A percentile compares a stretch with the other conserved stretches of the same genome.
Evolutionary conservation across 2,888 invertebrate genomes (phyloP).

Genomic region (Sussaba pulchella): DNA sequence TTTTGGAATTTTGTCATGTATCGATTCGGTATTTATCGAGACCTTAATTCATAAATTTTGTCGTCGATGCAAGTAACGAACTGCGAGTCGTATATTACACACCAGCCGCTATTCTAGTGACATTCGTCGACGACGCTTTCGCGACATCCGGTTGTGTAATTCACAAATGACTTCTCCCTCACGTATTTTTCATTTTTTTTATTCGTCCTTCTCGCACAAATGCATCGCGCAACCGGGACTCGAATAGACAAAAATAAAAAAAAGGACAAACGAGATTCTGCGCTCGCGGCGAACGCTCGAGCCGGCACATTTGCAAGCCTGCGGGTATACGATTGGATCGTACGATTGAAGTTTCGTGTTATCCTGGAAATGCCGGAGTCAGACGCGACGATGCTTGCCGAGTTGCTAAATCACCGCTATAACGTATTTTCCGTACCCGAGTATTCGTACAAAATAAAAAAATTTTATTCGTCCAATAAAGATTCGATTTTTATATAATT

Average conservation of each 20-base stretch:
- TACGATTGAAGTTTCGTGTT: constrained; percentile 38
- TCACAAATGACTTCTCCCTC: constrained; percentile 40
- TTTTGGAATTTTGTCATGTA: no score
- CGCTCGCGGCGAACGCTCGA: background rate
- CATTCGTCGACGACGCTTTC: constrained; percentile 5
- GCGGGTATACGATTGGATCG: constrained; percentile 40
- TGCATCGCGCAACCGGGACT: constrained; percentile 24
- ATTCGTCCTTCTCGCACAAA: constrained; percentile 3
- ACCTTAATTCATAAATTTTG: no score
- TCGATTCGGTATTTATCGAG: no score
- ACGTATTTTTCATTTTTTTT: no score
- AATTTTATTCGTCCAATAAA: no score
- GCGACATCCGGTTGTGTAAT: constrained; percentile 47
- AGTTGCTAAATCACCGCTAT: background rate
- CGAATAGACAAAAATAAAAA: constrained; percentile 11
- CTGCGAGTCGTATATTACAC: background rate
- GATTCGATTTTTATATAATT: no score
- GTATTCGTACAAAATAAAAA: background rate
- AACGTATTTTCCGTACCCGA: background rate
- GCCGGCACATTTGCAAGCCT: constrained; percentile 22
- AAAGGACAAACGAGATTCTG: constrained; percentile 18
- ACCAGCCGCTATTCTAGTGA: background rate
- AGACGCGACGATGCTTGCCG: background rate
- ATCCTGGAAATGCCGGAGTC: constrained; percentile 7
- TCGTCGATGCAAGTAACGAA: no score